These are phyloP conservation scores for Sebastes baramenuke DNA, from an alignment of 2,797 vertebrate genomes.

Conservation along the genomic window DNA sequence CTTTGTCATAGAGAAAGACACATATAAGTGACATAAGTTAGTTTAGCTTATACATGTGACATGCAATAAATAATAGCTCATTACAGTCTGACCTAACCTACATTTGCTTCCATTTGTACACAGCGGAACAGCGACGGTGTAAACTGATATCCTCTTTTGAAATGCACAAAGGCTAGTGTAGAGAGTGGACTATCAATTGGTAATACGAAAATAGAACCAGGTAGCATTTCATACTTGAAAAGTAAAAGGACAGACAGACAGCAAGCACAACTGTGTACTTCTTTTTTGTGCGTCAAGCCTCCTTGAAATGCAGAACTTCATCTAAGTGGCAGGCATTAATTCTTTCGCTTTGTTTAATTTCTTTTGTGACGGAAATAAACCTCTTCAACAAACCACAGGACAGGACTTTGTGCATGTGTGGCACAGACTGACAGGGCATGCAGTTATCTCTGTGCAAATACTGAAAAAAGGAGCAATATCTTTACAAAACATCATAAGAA, in stretches of 20 bases:
- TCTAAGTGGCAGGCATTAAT: slow-evolving; percentile 44
- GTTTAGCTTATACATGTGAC: slow-evolving; percentile 76
- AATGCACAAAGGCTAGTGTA: slow-evolving; percentile 75
- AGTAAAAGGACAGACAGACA: slow-evolving; percentile 66
- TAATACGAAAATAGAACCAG: slow-evolving; percentile 83
- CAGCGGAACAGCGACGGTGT: slow-evolving; percentile 64
- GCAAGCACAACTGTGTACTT: slow-evolving; percentile 60
- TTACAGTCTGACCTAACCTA: slow-evolving; percentile 60
- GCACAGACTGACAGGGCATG: slow-evolving; percentile 69
- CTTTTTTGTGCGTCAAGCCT: slow-evolving; percentile 57
- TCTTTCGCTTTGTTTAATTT: slow-evolving; percentile 52
- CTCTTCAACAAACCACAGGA: slow-evolving; percentile 53
- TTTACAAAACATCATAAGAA: slow-evolving; percentile 72
- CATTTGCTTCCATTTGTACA: slow-evolving; percentile 60
- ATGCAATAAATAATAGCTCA: slow-evolving; percentile 83
- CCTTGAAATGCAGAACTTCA: slow-evolving; percentile 60
- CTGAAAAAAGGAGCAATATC: slow-evolving; percentile 35
- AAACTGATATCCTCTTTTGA: slow-evolving; percentile 75
- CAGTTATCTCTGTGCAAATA: slow-evolving; percentile 46
- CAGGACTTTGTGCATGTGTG: slow-evolving; percentile 52
- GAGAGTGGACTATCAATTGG: slow-evolving; percentile 67
- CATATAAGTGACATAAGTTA: slow-evolving; percentile 71
- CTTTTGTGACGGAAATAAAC: slow-evolving; percentile 77
- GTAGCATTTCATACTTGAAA: slow-evolving; percentile 70
- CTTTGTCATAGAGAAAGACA: slow-evolving; percentile 54